Conservation (phyloP, 2,113 vertebrate species). For the Esox niger region DNA sequence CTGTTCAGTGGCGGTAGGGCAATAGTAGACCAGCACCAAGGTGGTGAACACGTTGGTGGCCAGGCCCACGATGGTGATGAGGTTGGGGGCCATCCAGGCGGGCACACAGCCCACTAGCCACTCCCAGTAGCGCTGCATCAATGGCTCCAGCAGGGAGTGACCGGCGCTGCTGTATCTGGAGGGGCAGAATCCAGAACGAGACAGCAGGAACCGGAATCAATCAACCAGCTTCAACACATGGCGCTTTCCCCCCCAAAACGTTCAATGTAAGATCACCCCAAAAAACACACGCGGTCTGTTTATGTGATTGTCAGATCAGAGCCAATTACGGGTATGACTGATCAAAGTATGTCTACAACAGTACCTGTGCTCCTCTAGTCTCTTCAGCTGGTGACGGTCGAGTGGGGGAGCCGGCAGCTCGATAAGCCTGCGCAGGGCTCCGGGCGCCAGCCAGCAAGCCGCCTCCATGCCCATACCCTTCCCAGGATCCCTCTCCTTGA, state of each 20-base stretch:
- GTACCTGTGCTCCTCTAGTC: conserved; percentile 91
- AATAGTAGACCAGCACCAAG: conserved; percentile 90
- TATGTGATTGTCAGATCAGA: no score
- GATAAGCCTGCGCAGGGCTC: conserved; percentile 80
- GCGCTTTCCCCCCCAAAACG: no score
- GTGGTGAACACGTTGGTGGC: conserved; percentile 94
- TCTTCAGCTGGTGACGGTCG: conserved; percentile 91
- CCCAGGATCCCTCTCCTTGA: conserved; percentile 56
- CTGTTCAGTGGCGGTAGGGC: conserved; percentile 95
- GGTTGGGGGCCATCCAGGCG: conserved; percentile 94
- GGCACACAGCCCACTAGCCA: conserved; percentile 91
- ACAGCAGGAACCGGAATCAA: no score
- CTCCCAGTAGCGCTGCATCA: conserved; percentile 98
- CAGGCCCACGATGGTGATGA: conserved; percentile 94
- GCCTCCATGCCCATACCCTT: conserved; percentile 62
- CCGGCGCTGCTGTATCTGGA: conserved; percentile 87
- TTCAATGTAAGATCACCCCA: no score
- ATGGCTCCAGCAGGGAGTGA: conserved; percentile 90
- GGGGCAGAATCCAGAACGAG: no score
- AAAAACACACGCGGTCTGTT: no score
- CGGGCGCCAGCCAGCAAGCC: conserved; percentile 66
- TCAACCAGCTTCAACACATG: no score
- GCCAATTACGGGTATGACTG: no score
- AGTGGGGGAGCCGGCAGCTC: conserved; percentile 88
- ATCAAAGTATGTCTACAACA: no score